These are phyloP conservation scores for Heliothis peltigera DNA, from an alignment of 2,888 invertebrate species.

Conservation along the genomic window DNA sequence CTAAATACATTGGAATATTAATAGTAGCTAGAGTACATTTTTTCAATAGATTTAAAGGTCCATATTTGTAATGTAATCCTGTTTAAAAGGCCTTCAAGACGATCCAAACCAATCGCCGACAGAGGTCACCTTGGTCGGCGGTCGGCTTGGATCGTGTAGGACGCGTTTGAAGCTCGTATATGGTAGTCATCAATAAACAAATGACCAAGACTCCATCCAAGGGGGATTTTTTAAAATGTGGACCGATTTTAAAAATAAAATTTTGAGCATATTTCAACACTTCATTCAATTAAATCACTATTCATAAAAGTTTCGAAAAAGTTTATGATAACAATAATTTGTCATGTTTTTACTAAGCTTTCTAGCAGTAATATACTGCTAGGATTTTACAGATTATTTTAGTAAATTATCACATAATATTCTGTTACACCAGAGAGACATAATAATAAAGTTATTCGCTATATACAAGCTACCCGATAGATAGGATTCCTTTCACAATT, in stretches of 20 bases:
- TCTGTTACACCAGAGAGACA: slow-evolving; percentile 47
- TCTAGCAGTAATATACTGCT: slow-evolving; percentile 72
- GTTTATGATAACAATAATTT: slow-evolving; percentile 15
- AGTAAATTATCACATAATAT: slow-evolving; percentile 51
- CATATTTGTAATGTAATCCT: too few relatives aligned
- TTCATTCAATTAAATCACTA: slow-evolving; percentile 8
- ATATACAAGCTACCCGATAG: slow-evolving; percentile 72
- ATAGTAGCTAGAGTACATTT: background rate
- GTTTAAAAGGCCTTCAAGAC: too few relatives aligned
- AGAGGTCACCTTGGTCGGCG: too few relatives aligned
- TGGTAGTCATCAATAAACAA: too few relatives aligned
- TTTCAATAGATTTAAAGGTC: background rate
- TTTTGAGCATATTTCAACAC: background rate
- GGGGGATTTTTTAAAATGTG: too few relatives aligned
- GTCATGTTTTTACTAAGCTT: slow-evolving; percentile 15
- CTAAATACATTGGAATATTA: background rate
- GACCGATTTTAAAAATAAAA: too few relatives aligned
- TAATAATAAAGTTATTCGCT: slow-evolving; percentile 52
- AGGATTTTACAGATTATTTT: slow-evolving; percentile 32
- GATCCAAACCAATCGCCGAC: too few relatives aligned
- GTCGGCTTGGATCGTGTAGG: too few relatives aligned
- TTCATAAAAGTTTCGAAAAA: slow-evolving; percentile 22
- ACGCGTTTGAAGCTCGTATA: too few relatives aligned
- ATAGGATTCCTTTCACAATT: slow-evolving; percentile 49
- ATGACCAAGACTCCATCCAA: too few relatives aligned